Evolutionary conservation across 2,888 invertebrate species (phyloP).

Genomic region (Ectemnius cavifrons): DNA sequence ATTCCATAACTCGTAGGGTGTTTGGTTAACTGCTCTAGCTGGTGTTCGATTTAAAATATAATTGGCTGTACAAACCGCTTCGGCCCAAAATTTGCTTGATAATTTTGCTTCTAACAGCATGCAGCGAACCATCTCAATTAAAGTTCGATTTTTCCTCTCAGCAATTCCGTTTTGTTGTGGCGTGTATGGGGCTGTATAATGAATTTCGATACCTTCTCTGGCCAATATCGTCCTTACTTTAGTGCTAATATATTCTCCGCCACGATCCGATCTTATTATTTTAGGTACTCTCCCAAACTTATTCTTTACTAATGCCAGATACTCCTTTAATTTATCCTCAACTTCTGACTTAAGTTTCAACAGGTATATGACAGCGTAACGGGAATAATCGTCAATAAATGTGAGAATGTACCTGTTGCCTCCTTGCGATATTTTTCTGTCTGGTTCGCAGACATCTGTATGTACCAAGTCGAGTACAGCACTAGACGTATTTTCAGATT

Average conservation of each 20-base stretch:
- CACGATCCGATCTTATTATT: slow-evolving; percentile 39
- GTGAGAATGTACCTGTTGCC: slow-evolving; percentile 61
- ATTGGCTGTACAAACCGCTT: slow-evolving; percentile 11
- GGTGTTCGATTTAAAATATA: slow-evolving; percentile 17
- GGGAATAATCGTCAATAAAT: slow-evolving; percentile 66
- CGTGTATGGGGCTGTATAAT: slow-evolving; percentile 44
- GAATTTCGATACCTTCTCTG: slow-evolving; percentile 21
- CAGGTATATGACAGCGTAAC: slow-evolving; percentile 47
- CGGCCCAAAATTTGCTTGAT: slow-evolving; percentile 11
- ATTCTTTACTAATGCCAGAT: slow-evolving; percentile 24
- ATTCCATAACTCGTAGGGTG: slow-evolving; percentile 27
- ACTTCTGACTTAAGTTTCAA: slow-evolving; percentile 41
- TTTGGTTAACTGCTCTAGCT: slow-evolving; percentile 27
- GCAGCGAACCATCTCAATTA: slow-evolving; percentile 17
- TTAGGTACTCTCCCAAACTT: slow-evolving; percentile 32
- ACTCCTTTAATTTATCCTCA: slow-evolving; percentile 23
- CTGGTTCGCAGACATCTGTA: slow-evolving; percentile 66
- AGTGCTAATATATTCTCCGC: slow-evolving; percentile 41
- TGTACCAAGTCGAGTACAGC: slow-evolving; percentile 58
- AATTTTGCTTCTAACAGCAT: slow-evolving; percentile 8
- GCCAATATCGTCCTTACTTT: slow-evolving; percentile 2
- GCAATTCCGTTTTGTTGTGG: slow-evolving; percentile 25
- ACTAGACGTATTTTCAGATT: background rate
- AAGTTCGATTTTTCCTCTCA: slow-evolving; percentile 8
- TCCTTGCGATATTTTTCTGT: slow-evolving; percentile 56